Conservation (phyloP, 2,113 vertebrate genomes). For the Recurvirostra avosetta region DNA sequence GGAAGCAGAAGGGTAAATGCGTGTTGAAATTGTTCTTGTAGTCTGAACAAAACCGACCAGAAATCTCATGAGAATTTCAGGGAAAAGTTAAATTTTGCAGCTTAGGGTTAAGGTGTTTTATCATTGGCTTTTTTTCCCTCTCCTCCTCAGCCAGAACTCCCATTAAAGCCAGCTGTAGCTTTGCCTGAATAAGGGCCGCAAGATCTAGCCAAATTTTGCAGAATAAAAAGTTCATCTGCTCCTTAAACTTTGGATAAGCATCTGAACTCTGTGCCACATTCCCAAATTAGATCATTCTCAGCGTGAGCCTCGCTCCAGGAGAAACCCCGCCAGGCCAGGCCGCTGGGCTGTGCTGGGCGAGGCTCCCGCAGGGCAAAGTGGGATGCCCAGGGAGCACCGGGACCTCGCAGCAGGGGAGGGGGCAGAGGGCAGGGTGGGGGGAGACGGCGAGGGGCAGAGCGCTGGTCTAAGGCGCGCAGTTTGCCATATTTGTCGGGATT, state of each 20-base stretch:
- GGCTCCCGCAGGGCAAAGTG: accelerated
- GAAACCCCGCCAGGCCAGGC: not conserved
- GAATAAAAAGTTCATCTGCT: not conserved
- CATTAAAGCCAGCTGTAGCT: not conserved
- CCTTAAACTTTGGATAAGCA: not conserved
- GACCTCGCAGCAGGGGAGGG: not conserved
- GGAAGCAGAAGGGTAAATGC: not conserved
- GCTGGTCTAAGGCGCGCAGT: accelerated
- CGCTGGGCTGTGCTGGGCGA: not conserved
- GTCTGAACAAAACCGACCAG: not conserved
- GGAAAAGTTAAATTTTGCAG: not conserved
- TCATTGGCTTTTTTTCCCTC: accelerated
- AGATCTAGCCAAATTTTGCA: not conserved
- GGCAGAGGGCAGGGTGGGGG: not conserved
- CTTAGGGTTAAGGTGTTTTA: not conserved
- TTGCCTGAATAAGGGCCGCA: not conserved
- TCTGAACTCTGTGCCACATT: not conserved
- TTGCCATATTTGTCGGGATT: accelerated
- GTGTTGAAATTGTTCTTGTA: not conserved
- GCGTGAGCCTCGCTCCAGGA: not conserved
- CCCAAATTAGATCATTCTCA: not conserved
- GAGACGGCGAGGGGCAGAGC: accelerated
- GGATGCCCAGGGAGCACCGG: not conserved
- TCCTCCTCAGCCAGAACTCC: not conserved
- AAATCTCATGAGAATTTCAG: not conserved